A percentile compares a stretch with the other conserved stretches of the same genome.
Evolutionary conservation across 2,797 vertebrate species (phyloP).

Genomic region (Galagoides demidoff): DNA sequence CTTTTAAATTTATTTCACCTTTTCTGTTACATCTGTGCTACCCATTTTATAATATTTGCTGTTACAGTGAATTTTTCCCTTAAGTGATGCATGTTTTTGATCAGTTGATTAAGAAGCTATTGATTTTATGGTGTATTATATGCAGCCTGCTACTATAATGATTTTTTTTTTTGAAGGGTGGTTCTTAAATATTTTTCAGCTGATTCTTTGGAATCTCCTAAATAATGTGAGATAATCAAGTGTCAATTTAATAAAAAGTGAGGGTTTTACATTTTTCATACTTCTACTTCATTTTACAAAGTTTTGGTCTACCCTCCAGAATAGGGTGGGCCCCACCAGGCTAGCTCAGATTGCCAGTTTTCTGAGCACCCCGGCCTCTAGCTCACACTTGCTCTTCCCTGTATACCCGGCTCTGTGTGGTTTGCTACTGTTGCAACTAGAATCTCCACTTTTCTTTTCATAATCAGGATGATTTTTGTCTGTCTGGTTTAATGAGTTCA

Average conservation of each 20-base stretch:
- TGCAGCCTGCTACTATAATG: neutral
- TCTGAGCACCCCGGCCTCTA: rapidly evolving
- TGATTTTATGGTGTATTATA: neutral
- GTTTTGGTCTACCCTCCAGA: neutral
- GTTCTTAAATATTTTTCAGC: neutral
- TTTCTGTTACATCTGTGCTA: neutral
- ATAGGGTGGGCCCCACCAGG: rapidly evolving
- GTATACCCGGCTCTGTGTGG: neutral
- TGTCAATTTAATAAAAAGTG: neutral
- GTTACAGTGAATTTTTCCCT: neutral
- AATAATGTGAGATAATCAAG: neutral
- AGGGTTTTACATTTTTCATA: neutral
- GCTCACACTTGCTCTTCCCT: neutral
- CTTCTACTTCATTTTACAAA: neutral
- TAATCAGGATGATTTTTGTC: neutral
- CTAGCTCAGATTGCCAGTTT: neutral
- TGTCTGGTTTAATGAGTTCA: neutral
- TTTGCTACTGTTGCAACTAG: neutral
- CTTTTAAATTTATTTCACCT: neutral
- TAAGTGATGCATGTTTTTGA: neutral
- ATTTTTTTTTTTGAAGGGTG: neutral
- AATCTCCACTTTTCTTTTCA: neutral
- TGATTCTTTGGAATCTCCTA: neutral
- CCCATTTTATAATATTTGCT: neutral
- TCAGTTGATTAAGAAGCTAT: neutral